Conservation (phyloP, 2,888 invertebrate genomes). For the Serrognathus titanus region DNA sequence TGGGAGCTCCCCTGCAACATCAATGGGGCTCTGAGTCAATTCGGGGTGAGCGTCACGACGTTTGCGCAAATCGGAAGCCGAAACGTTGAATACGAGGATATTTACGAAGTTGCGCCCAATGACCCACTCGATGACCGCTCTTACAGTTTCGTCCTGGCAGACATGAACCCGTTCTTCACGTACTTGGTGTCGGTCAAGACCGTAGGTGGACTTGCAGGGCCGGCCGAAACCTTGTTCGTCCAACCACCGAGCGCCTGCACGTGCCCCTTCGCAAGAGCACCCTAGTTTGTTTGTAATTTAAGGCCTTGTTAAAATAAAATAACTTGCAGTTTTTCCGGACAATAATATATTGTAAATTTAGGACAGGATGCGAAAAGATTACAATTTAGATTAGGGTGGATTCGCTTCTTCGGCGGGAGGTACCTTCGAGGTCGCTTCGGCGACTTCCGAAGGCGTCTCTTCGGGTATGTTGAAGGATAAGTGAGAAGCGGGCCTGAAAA, state of each 20-base stretch:
- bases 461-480: conserved; percentile 10
- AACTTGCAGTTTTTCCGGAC: too few species aligned
- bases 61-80: conserved; percentile 2
- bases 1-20: conserved; percentile 9
- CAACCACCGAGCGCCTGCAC: conserved; percentile 7
- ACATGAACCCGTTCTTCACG: conserved; percentile 13
- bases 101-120: neutral
- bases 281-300: too few species aligned
- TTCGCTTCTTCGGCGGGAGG: neutral
- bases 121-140: neutral
- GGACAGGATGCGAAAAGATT: neutral
- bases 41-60: conserved; percentile 7
- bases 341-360: too few species aligned
- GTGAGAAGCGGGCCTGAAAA: neutral
- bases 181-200: conserved; percentile 11
- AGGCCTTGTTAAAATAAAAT: too few species aligned
- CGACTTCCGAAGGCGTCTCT: conserved; percentile 13
- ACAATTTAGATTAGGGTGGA: too few species aligned
- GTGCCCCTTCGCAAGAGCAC: neutral
- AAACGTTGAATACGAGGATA: conserved; percentile 1
- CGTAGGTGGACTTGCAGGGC: conserved; percentile 5
- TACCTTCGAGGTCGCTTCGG: neutral
- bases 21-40: conserved; percentile 5
- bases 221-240: neutral
- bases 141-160: neutral